Base-by-base conservation (phyloP, 2,797 vertebrate species). In the Macropodus opercularis region DNA sequence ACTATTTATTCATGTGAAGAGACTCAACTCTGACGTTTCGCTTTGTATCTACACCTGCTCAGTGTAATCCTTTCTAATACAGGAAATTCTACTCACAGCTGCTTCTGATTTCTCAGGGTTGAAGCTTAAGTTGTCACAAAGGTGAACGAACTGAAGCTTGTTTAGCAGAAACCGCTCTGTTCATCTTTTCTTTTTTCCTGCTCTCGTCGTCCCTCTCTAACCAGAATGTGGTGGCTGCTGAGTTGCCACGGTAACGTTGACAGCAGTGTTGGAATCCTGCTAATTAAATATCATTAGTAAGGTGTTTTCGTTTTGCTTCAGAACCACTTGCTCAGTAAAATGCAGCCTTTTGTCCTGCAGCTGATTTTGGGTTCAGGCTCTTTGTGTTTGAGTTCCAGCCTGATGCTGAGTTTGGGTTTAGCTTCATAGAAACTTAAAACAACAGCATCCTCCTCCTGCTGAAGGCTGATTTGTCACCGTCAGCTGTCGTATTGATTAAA, bases 201-300 rank as follows among this genome's bases (percentile, higher is more conserved):
- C 44, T 43, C 6, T 51, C 35, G 19, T 35, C 29, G 0, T 61
- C 19, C 17, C n/a, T 44, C 6, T 63, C 36, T 35, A 32, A 0
- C 21, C 27, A n/a, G 32, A 6, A 52, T 62, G 55, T 64, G 46
- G 60, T 58, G 61, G 65, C 55, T 63, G 54, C 51, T 57, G 58
- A 27, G 69, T 80, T 73, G 38, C 79, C 56, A 69, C 49, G 71
- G 64, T 29, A 72, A 77, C 73, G 3, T 34, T 15, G 26, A 36
- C 31, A 32, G 38, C 57, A 35, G 48, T 26, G 49, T 58, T 7
- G 3, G 23, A 51, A 42, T 22, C 3, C 55, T 1, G 24, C 51
- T 48, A 46, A 72, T 67, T 63, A 61, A 56, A 61, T 13, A 43
- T 14, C 32, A 18, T 22, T 53, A 34, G 57, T 63, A 48, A 42